Percentiles rank a stretch among this genome's conserved stretches.
Conservation (phyloP, 2,888 invertebrate genomes). For the Cantharis nigra region DNA sequence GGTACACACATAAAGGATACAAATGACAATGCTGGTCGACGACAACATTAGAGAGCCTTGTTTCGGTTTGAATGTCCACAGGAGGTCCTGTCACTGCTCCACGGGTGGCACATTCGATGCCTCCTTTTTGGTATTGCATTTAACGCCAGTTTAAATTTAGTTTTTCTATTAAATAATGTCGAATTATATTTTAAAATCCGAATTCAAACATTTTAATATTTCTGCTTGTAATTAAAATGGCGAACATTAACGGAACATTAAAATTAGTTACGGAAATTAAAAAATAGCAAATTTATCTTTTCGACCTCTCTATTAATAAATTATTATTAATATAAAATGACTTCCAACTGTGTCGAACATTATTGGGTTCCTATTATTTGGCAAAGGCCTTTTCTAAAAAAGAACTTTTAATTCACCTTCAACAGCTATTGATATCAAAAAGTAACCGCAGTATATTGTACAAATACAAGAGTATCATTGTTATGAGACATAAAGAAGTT, state of each 20-base stretch:
- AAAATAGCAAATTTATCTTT: not conserved
- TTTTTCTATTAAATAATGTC: not conserved
- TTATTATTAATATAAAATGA: not conserved
- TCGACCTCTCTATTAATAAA: not conserved
- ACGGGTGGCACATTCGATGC: constrained; percentile 30
- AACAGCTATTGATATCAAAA: constrained; percentile 30
- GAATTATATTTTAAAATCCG: not conserved
- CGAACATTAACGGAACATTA: not conserved
- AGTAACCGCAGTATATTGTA: constrained; percentile 28
- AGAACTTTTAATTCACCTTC: constrained; percentile 19
- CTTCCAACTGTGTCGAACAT: constrained; percentile 19
- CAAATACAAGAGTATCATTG: constrained; percentile 27
- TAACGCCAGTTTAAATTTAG: constrained; percentile 1
- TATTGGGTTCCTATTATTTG: constrained; percentile 19
- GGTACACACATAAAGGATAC: constrained; percentile 26
- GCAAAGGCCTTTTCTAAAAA: constrained; percentile 14
- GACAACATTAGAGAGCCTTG: constrained; percentile 33
- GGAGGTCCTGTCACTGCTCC: constrained; percentile 33
- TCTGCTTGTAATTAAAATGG: not conserved
- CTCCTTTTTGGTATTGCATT: constrained; percentile 22
- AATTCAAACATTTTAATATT: not conserved
- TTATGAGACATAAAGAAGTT: constrained; percentile 23
- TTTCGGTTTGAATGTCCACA: constrained; percentile 25
- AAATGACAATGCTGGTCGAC: constrained; percentile 31
- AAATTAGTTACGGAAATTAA: not conserved